A percentile compares a stretch with the other conserved stretches of the same genome.
Evolutionary conservation across 2,113 vertebrate species (phyloP).

Genomic region (Condylura cristata): DNA sequence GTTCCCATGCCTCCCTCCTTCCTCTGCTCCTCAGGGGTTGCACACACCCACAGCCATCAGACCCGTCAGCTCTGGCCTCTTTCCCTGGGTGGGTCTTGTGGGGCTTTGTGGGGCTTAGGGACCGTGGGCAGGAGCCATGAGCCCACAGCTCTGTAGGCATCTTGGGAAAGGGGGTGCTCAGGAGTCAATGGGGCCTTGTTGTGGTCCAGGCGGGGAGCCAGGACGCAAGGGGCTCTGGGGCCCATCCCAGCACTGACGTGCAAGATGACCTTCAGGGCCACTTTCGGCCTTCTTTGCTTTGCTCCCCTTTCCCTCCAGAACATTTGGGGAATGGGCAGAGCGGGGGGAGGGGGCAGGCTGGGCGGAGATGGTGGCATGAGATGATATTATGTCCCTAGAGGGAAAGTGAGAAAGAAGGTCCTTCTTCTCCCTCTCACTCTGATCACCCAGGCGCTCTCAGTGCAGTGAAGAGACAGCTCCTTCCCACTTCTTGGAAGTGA

Average conservation of each 20-base stretch:
- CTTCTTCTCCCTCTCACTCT: neutral
- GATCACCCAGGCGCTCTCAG: neutral
- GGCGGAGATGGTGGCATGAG: neutral
- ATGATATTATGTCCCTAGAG: neutral
- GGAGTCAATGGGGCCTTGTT: slow-evolving; percentile 80
- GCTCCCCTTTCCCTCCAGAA: slow-evolving; percentile 37
- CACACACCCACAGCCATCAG: neutral
- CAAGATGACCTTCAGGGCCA: slow-evolving; percentile 75
- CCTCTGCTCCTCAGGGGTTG: neutral
- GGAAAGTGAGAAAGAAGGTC: slow-evolving; percentile 2
- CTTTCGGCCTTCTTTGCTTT: slow-evolving; percentile 30
- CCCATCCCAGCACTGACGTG: slow-evolving; percentile 71
- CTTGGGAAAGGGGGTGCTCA: slow-evolving; percentile 59
- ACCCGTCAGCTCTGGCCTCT: neutral
- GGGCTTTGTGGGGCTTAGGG: neutral
- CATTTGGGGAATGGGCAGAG: slow-evolving; percentile 18
- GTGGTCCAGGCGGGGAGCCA: slow-evolving; percentile 76
- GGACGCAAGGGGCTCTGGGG: slow-evolving; percentile 52
- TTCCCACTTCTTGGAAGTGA: neutral
- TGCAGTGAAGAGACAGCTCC: neutral
- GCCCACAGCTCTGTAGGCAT: slow-evolving; percentile 59
- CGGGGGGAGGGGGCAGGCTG: no score
- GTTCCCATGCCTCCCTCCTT: neutral
- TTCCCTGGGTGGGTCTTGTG: slow-evolving; percentile 45
- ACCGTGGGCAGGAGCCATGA: slow-evolving; percentile 58